phyloP scores from a whole-genome alignment of 1,140 invertebrate species.

The Trichoplusia ni region DNA sequence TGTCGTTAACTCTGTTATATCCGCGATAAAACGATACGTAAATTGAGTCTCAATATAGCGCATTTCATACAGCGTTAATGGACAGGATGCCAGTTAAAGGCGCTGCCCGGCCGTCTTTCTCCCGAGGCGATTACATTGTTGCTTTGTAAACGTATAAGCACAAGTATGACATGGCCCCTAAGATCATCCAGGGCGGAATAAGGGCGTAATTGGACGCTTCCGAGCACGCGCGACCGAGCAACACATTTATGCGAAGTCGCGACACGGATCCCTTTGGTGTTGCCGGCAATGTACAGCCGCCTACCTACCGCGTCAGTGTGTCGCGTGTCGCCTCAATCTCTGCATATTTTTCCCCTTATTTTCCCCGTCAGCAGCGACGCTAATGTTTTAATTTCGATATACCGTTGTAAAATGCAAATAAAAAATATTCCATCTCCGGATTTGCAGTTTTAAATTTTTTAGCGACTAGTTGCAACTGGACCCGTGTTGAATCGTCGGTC shows the following conservation, averaged over 20 bases:
- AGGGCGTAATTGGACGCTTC: constrained; percentile 39
- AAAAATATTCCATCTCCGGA: constrained; percentile 5
- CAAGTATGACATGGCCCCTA: constrained; percentile 9
- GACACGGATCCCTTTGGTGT: constrained; percentile 27
- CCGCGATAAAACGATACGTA: background rate
- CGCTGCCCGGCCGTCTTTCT: constrained; percentile 1
- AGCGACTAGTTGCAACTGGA: constrained; percentile 23
- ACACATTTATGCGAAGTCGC: constrained; percentile 34
- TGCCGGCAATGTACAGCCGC: background rate
- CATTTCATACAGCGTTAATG: constrained; percentile 1
- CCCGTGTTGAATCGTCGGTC: constrained; percentile 2
- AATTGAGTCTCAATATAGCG: constrained; percentile 8
- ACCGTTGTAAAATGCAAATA: background rate
- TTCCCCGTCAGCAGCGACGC: background rate
- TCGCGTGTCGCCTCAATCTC: background rate
- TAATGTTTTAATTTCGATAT: constrained; percentile 8
- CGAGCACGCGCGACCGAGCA: constrained; percentile 38
- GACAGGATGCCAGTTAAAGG: constrained; percentile 17
- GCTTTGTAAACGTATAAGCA: background rate
- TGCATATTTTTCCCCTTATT: background rate
- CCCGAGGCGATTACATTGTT: constrained; percentile 13
- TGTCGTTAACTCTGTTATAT: no score
- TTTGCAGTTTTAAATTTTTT: constrained; percentile 19
- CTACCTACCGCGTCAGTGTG: background rate
- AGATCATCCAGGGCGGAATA: constrained; percentile 18